phyloP scores from a whole-genome alignment of 2,113 vertebrate genomes.

The Sminthopsis crassicaudata region DNA sequence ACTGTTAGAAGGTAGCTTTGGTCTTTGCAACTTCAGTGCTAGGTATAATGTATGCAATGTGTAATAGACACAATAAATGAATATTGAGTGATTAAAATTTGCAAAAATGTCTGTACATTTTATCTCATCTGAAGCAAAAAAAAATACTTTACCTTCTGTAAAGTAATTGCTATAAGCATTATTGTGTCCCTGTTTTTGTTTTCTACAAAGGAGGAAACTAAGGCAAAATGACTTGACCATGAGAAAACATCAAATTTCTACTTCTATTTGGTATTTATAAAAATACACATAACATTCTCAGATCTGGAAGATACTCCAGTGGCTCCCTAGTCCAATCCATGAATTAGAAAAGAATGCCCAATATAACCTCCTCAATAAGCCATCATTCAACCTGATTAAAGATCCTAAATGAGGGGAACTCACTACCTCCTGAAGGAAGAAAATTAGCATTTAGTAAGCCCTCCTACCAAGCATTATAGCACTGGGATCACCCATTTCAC shows the following conservation, averaged over 20 bases:
- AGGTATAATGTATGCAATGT: no score
- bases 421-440: background rate
- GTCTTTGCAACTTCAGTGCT: no score
- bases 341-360: background rate
- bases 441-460: background rate
- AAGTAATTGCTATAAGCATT: background rate
- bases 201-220: background rate
- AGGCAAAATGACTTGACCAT: background rate
- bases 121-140: no score
- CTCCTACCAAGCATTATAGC: background rate
- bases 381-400: background rate
- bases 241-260: background rate
- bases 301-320: background rate
- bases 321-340: background rate
- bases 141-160: no score
- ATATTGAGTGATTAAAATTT: no score
- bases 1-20: no score
- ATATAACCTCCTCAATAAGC: background rate
- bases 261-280: background rate
- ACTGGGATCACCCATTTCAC: background rate
- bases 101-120: no score
- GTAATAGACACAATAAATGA: no score
- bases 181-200: background rate
- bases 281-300: background rate
- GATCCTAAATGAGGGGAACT: background rate